Evolutionary conservation across 2,888 invertebrate species (phyloP), one percentile per base, ranked within the genome.

Genomic region (Griposia aprilina): DNA sequence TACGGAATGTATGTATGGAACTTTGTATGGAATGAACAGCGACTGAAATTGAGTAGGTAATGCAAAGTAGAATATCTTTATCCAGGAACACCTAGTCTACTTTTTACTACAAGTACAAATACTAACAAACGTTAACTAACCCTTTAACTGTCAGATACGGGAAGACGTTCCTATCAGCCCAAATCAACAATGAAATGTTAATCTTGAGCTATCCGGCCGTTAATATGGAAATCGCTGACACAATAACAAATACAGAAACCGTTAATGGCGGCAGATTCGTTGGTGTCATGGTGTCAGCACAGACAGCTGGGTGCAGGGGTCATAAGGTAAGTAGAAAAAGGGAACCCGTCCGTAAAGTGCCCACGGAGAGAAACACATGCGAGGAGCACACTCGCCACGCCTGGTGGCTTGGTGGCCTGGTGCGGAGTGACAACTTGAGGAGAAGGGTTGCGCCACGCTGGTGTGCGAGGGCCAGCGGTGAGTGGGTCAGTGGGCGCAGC

Each of bases 401-500:
- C 17, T 20, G 5, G 15, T 20, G 20, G 20, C 17, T 30, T 60
- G 30, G 17, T 60, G 30, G n/a, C n/a, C n/a, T n/a, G n/a, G n/a
- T n/a, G n/a, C n/a, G n/a, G n/a, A n/a, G n/a, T n/a, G n/a, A 2
- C 48, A 10, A 2, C 15, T 11, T 2, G 52, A 41, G 45, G 23
- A 60, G 48, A 45, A 41, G 71, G 36, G 60, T 30, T n/a, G 41
- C 48, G 30, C 7, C 41, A 2, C 4, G 20, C 50, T 17, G 11
- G 50, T 20, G 36, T 57, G 26, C 57, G 23, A 26, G 59, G 13
- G 48, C 41, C n/a, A 23, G 5, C 26, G 5, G 55, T 13, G 17
- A 84, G n/a, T 71, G 71, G 85, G 85, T 67, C 81, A 84, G 45
- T 45, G 71, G 41, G 45, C 45, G 45, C 45, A 41, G 41, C 0